Base-by-base conservation (phyloP, 2,888 invertebrate genomes). In the Oscheius sp. region DNA sequence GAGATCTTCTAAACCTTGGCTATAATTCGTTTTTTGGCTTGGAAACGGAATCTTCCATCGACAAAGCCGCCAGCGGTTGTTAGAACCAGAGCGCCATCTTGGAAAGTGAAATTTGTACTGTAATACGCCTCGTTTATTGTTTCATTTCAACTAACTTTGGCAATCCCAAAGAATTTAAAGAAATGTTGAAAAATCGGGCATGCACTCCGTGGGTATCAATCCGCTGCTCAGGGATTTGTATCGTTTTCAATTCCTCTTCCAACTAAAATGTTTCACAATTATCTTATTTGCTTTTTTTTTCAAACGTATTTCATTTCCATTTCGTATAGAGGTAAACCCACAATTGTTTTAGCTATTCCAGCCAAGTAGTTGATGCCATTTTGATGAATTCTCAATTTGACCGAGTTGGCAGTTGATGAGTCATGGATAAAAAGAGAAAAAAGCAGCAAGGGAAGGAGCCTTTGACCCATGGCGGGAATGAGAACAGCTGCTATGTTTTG, bases 351-450 rank as follows among this genome's bases (percentile, higher is more conserved):
- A n/a, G 41, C 59, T 5, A 59, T n/a, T 7, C 21, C 21, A 6
- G 35, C 59, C 16, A 41, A 27, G n/a, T 35, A 59, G 29, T 59
- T 41, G 59, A 59, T 41, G 13, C 59, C 59, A 41, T 59, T n/a
- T 35, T 59, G 27, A 59, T 59, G 16, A 7, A 59, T 35, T 29
- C 59, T 13, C 16, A 41, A n/a, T n/a, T 59, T 59, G 5, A 16
- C 35, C 9, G 35, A 29, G 29, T 16, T 59, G 41, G 9, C 35
- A 29, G 35, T 16, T 1, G 13, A 41, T 13, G 59, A 13, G 16
- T 18, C 56, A 56, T 25, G 27, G 16, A 23, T 23, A 41, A 35
- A 9, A 18, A 59, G 29, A 41, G 16, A n/a, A 18, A 59, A 29
- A 1, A 29, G 59, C 16, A 56, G 49, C 49, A 13, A 13, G 49